Evolutionary conservation across 1,140 invertebrate species (phyloP).

Genomic region (Drosophila watanabei): DNA sequence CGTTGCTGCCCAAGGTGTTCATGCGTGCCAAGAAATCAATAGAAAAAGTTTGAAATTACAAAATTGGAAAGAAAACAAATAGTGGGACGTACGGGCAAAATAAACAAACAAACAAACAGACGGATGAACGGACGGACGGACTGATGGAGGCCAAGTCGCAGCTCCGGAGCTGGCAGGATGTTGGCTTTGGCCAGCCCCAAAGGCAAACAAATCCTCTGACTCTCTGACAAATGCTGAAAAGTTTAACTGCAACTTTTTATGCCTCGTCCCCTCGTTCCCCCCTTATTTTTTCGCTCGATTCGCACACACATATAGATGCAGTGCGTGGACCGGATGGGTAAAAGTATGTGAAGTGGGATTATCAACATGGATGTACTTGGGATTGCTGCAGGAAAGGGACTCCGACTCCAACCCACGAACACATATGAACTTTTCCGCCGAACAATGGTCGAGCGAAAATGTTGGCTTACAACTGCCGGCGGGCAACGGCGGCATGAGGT

Average conservation of each 20-base stretch:
- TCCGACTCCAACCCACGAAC: constrained; percentile 26
- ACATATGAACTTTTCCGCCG: constrained; percentile 26
- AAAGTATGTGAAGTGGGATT: constrained; percentile 47
- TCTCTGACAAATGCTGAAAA: constrained; percentile 83
- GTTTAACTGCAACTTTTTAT: constrained; percentile 79
- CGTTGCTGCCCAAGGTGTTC: constrained; percentile 79
- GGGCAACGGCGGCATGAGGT: constrained; percentile 3
- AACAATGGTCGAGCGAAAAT: constrained; percentile 41
- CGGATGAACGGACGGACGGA: constrained; percentile 34
- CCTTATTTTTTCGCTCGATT: constrained; percentile 15
- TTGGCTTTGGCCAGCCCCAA: constrained; percentile 68
- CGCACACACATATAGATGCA: constrained; percentile 24
- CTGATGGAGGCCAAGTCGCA: constrained; percentile 16
- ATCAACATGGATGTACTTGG: constrained; percentile 33
- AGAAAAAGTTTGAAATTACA: constrained; percentile 84
- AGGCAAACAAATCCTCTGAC: constrained; percentile 81
- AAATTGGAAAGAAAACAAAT: constrained; percentile 84
- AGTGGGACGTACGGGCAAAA: constrained; percentile 65
- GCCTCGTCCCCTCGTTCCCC: background rate
- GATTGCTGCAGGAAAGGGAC: constrained; percentile 11
- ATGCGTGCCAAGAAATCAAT: constrained; percentile 82
- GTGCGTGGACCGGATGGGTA: constrained; percentile 33
- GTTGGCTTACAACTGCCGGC: constrained; percentile 9
- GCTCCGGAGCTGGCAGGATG: constrained; percentile 58
- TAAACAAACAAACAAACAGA: constrained; percentile 63